Conservation (phyloP, 1,140 invertebrate genomes). For the Streblospio benedicti region DNA sequence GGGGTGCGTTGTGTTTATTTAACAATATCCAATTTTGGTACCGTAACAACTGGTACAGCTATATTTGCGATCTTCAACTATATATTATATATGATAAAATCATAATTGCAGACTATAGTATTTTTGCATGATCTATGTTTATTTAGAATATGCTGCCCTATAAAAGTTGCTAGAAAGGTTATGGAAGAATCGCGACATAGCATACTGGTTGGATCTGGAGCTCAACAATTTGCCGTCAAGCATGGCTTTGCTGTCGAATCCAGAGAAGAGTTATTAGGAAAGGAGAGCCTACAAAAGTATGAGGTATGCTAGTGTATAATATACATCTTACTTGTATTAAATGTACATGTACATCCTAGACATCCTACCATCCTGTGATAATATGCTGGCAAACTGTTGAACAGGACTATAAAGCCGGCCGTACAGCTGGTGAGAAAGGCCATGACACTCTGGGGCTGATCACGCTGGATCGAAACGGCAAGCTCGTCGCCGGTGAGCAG, state of each 20-base stretch:
- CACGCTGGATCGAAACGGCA: constrained; percentile 11
- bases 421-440: neutral
- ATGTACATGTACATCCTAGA: too few relatives aligned
- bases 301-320: too few relatives aligned
- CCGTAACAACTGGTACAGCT: too few relatives aligned
- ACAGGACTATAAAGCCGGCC: neutral
- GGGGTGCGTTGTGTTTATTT: too few relatives aligned
- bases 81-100: neutral
- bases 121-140: neutral
- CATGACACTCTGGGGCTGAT: constrained; percentile 23
- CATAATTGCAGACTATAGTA: neutral
- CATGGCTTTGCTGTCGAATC: constrained; percentile 18
- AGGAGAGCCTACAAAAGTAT: too few relatives aligned
- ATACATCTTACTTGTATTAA: too few relatives aligned
- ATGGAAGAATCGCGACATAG: constrained; percentile 26
- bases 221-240: constrained; percentile 21
- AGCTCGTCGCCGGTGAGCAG: constrained; percentile 19
- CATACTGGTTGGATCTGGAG: constrained; percentile 26
- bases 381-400: too few relatives aligned
- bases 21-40: too few relatives aligned
- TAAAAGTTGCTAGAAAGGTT: constrained; percentile 26
- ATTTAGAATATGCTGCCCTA: constrained; percentile 21
- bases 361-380: too few relatives aligned
- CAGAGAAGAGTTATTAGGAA: neutral
- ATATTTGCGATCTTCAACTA: too few relatives aligned